phyloP scores from a whole-genome alignment of 2,797 vertebrate species.

The Geotrypetes seraphini region DNA sequence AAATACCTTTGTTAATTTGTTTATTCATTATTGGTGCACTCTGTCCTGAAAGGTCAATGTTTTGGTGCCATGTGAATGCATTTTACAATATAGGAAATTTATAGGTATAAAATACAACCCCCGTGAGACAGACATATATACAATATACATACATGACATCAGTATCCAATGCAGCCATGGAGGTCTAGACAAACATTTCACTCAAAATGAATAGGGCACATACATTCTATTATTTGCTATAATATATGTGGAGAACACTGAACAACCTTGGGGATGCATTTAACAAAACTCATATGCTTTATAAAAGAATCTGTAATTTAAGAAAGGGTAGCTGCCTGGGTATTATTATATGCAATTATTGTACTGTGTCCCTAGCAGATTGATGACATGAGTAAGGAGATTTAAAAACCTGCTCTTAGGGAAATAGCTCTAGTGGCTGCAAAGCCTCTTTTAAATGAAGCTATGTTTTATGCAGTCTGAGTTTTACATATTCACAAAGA shows the following conservation, averaged over 20 bases:
- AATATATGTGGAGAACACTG: too few species aligned
- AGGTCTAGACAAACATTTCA: slow-evolving; percentile 15
- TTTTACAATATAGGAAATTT: too few species aligned
- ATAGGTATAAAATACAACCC: too few species aligned
- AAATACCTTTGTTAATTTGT: too few species aligned
- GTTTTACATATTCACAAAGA: slow-evolving; percentile 1
- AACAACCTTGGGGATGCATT: background rate
- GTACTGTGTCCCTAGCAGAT: background rate
- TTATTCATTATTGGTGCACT: too few species aligned
- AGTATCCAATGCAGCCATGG: background rate
- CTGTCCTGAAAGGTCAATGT: too few species aligned
- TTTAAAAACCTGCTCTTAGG: background rate
- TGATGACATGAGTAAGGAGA: background rate
- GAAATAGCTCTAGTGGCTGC: too few species aligned
- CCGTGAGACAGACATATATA: too few species aligned
- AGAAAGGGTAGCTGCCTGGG: background rate
- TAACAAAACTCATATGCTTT: background rate
- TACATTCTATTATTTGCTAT: slow-evolving; percentile 13
- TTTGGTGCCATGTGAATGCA: too few species aligned
- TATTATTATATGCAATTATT: background rate
- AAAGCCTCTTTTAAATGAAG: background rate
- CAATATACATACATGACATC: too few species aligned
- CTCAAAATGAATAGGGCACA: slow-evolving; percentile 8
- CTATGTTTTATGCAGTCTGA: background rate
- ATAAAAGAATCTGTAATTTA: background rate